A percentile compares a stretch with the other conserved stretches of the same genome.
These are phyloP conservation scores for Mellilla xanthometata DNA, from an alignment of 2,888 invertebrate species.

Conservation along the genomic window DNA sequence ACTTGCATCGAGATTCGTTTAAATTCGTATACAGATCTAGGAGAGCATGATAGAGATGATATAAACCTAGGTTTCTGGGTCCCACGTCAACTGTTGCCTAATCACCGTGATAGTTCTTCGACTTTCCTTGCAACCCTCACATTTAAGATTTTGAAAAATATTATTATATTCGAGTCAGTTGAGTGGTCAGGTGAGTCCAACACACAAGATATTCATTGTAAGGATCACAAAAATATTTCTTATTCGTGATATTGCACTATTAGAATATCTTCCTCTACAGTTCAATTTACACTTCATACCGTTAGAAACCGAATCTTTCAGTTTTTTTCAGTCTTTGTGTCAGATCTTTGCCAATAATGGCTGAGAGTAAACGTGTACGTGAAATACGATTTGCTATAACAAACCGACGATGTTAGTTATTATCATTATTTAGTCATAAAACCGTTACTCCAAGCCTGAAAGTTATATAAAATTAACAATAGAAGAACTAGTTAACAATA, in stretches of 20 bases:
- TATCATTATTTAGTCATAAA: not conserved
- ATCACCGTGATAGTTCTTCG: no score
- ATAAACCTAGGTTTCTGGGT: not conserved
- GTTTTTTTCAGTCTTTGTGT: constrained; percentile 22
- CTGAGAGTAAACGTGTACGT: constrained; percentile 7
- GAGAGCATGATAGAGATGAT: constrained; percentile 11
- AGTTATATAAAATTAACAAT: constrained; percentile 3
- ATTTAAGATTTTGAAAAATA: no score
- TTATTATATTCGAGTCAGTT: no score
- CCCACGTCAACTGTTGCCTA: no score
- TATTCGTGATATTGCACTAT: not conserved
- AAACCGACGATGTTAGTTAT: not conserved
- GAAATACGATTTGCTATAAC: not conserved
- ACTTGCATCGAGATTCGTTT: constrained; percentile 19
- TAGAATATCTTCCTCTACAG: constrained; percentile 2
- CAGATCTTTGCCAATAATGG: constrained; percentile 22
- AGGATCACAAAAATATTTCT: no score
- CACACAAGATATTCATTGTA: no score
- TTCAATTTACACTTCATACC: constrained; percentile 6
- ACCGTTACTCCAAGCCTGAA: constrained; percentile 6
- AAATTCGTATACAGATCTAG: constrained; percentile 14
- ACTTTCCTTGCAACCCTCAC: no score
- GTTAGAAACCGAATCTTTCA: constrained; percentile 15
- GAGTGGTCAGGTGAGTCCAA: no score
- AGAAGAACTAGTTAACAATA: constrained; percentile 1